These are phyloP conservation scores for Chloroclystis v-ata DNA, from an alignment of 2,888 invertebrate genomes.

Conservation along the genomic window DNA sequence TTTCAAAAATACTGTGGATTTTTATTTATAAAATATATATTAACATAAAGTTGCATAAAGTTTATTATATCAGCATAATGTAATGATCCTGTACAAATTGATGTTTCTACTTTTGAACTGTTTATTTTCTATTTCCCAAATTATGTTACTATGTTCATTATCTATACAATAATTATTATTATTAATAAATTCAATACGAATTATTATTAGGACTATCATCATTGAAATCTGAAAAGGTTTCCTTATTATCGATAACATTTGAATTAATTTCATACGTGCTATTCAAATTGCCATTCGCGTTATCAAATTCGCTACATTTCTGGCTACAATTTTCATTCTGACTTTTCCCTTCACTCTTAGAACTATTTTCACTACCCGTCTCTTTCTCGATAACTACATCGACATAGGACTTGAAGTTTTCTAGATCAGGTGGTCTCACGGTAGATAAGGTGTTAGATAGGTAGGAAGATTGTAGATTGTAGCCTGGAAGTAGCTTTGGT, in stretches of 20 bases:
- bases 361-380: slow-evolving; percentile 5
- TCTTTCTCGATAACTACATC: slow-evolving; percentile 60
- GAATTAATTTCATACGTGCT: slow-evolving; percentile 67
- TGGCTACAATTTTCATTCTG: too few relatives aligned
- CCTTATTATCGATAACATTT: slow-evolving; percentile 56
- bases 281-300: slow-evolving; percentile 23
- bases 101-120: too few relatives aligned
- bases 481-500: slow-evolving; percentile 81
- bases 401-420: slow-evolving; percentile 53
- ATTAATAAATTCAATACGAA: slow-evolving; percentile 47
- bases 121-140: too few relatives aligned
- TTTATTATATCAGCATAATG: too few relatives aligned
- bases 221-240: slow-evolving; percentile 44
- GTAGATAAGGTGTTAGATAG: slow-evolving; percentile 74
- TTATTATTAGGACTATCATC: slow-evolving; percentile 70
- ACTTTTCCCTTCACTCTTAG: background rate
- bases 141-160: too few relatives aligned
- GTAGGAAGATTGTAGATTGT: slow-evolving; percentile 71
- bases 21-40: too few relatives aligned
- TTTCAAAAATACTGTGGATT: too few relatives aligned
- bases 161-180: background rate
- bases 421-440: slow-evolving; percentile 64
- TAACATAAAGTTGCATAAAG: too few relatives aligned
- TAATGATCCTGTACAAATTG: too few relatives aligned
- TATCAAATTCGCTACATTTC: slow-evolving; percentile 38